Conservation (phyloP, 2,888 invertebrate genomes). For the Charanyca ferruginea region DNA sequence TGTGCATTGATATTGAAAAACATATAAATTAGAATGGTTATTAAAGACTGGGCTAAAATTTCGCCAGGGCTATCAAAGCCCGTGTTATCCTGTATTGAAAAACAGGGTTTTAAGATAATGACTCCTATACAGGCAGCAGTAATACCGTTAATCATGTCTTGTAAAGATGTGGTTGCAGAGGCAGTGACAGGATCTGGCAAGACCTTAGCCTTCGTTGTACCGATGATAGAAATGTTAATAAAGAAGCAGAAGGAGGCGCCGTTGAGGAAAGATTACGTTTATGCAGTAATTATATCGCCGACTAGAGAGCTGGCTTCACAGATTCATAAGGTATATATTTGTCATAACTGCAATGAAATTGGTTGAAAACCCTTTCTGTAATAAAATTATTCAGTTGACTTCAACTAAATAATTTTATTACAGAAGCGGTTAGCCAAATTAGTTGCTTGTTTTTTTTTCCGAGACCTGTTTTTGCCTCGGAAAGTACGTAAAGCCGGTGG, state of each 20-base stretch:
- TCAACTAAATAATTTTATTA: too few relatives aligned
- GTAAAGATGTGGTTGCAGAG: constrained; percentile 99
- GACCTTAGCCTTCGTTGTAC: constrained; percentile 98
- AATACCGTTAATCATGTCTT: constrained; percentile 96
- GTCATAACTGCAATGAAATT: background rate
- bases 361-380: too few relatives aligned
- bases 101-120: constrained; percentile 90
- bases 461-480: too few relatives aligned
- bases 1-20: background rate
- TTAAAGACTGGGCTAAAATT: constrained; percentile 85
- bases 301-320: constrained; percentile 98
- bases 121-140: constrained; percentile 95
- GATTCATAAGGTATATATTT: constrained; percentile 92
- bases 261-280: constrained; percentile 94
- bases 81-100: constrained; percentile 87
- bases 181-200: constrained; percentile 99
- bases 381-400: too few relatives aligned
- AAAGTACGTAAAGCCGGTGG: too few relatives aligned
- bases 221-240: constrained; percentile 96
- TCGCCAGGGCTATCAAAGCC: constrained; percentile 86
- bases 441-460: too few relatives aligned
- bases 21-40: constrained; percentile 76
- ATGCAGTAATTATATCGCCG: constrained; percentile 97
- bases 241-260: constrained; percentile 91
- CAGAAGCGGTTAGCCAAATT: too few relatives aligned